Base-by-base conservation (phyloP, 2,888 invertebrate species). In the Allacma fusca region DNA sequence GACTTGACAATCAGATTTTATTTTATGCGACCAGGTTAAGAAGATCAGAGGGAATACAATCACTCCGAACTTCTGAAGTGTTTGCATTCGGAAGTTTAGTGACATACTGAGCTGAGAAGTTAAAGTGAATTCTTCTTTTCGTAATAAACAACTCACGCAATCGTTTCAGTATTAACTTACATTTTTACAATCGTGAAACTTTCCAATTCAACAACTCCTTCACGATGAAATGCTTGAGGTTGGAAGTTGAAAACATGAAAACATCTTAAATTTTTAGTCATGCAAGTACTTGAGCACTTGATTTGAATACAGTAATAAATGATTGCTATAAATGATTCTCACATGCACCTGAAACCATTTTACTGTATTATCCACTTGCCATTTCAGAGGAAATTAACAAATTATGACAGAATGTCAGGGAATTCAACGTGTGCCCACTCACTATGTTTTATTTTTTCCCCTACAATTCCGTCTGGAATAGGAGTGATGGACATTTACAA, bases 61-160 rank as follows among this genome's bases (percentile, higher is more conserved):
- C 9, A 34, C 16, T 50, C 50, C 50, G 50, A 50, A 50, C 16
- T 50, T 50, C 16, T 12, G 2, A 50, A 50, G 50, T 50, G 50
- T 50, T 50, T 50, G 19, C n/a, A 50, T 50, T 69, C n/a, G 29
- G 69, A 40, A 24, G 19, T 50, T 23, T 12, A 2, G 28, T 43
- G 70, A 13, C 70, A 24, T 50, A 24, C 23, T 50, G 43, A 44
- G 19, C 5, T 50, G 50, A 50, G 34, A n/a, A 34, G 34, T 34
- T 34, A 1, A n/a, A 50, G 50, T 50, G 50, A 78, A 75, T 73
- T 78, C 57, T 44, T 71, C 68, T 70, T 71, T 70, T 75, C 70
- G 57, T 73, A 76, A 59, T 70, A 74, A 70, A 44, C 70, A 75
- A 72, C 76, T 72, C 78, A 78, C 78, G 75, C 78, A 76, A 78